Evolutionary conservation across 2,888 invertebrate species (phyloP), one percentile per base, ranked within the genome.

Genomic region (Chymomyza procnemis): DNA sequence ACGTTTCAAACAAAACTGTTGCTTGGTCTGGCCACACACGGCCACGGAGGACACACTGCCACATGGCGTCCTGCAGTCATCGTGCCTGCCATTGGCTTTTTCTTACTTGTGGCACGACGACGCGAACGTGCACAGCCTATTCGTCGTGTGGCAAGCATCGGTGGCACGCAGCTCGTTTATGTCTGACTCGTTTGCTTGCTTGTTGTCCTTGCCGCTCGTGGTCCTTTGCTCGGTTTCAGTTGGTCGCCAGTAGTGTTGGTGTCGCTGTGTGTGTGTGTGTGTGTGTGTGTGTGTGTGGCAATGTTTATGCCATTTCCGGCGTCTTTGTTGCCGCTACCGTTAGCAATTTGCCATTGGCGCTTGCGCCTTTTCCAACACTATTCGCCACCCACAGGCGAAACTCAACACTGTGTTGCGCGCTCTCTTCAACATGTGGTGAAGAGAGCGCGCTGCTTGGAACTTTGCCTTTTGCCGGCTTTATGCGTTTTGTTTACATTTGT

Each of bases 401-500:
- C 41, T 62, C 62, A 62, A 41, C 62, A 50, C 50, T 16, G 18
- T 9, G n/a, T n/a, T n/a, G n/a, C n/a, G 22, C 50, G 21, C 22
- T 63, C 48, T 50, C 19, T 56, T 56, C 78, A 75, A 70, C 80
- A 55, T 58, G 63, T 65, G 80, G 80, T 75, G 85, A 60, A 9
- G 60, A 18, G 6, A 12, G 55, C 22, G 8, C 22, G 0, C 19
- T 9, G 4, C 34, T 58, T 58, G 54, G 22, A n/a, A 1, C 22
- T 12, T 26, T 30, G 30, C 16, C 30, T 57, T 26, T 57, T 14
- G 74, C 85, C 80, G 78, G 80, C 74, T 64, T 73, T 76, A 66
- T 71, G 61, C 76, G 71, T 80, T 78, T 85, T 81, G 86, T 87
- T 88, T 88, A 85, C 83, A 74, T 81, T 84, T 88, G 87, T 85